phyloP scores from a whole-genome alignment of 1,140 invertebrate species.

The Drosophila sturtevanti region DNA sequence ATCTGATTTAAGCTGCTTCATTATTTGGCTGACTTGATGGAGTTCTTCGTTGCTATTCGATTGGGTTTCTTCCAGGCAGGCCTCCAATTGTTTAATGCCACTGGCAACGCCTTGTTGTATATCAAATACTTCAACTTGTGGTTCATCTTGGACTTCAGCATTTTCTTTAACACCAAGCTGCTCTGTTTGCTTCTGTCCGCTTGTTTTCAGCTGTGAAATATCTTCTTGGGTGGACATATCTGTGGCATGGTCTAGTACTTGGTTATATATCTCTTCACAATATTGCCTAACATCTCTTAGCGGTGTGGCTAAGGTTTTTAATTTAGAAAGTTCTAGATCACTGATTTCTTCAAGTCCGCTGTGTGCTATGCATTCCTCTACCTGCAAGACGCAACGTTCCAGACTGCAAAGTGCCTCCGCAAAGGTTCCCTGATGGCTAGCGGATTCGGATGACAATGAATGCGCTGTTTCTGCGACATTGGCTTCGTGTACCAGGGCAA shows the following conservation, averaged over 20 bases:
- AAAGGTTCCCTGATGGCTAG: constrained; percentile 59
- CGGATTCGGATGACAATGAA: constrained; percentile 56
- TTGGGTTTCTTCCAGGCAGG: constrained; percentile 58
- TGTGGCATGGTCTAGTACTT: constrained; percentile 58
- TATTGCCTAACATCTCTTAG: constrained; percentile 62
- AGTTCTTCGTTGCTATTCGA: constrained; percentile 47
- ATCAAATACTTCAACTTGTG: constrained; percentile 49
- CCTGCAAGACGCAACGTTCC: constrained; percentile 68
- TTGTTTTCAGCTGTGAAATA: constrained; percentile 71
- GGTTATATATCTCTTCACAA: constrained; percentile 62
- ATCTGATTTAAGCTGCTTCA: constrained; percentile 67
- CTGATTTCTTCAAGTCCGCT: constrained; percentile 52
- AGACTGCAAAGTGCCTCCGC: constrained; percentile 70
- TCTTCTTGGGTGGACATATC: constrained; percentile 73
- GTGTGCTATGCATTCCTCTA: constrained; percentile 69
- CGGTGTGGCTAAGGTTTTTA: constrained; percentile 62
- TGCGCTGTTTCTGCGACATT: constrained; percentile 39
- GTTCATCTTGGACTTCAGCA: constrained; percentile 18
- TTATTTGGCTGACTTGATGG: constrained; percentile 54
- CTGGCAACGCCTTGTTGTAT: constrained; percentile 69
- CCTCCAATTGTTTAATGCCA: constrained; percentile 72
- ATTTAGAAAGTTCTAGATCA: constrained; percentile 58
- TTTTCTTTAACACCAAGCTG: constrained; percentile 69
- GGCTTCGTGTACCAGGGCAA: constrained; percentile 63
- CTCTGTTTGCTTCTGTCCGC: constrained; percentile 81